These are phyloP conservation scores for Planococcus citri DNA, from an alignment of 1,140 invertebrate genomes.

Conservation along the genomic window DNA sequence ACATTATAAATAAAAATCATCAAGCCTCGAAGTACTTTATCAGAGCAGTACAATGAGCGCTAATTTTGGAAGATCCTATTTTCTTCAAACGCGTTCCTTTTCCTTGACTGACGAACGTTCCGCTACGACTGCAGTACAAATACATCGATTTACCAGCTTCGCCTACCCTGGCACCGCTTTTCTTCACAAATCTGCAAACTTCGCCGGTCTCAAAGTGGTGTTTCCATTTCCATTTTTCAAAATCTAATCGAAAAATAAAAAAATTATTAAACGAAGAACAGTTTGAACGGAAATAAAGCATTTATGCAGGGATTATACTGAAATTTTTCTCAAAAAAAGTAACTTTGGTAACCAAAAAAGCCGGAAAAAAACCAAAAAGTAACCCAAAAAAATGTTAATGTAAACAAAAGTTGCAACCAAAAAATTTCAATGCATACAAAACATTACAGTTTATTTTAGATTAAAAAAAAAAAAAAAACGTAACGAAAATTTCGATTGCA, in stretches of 20 bases:
- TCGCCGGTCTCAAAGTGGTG: constrained; percentile 24
- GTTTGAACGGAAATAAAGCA: neutral
- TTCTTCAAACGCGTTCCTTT: constrained; percentile 15
- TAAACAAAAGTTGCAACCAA: too few species aligned
- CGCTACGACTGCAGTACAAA: constrained; percentile 24
- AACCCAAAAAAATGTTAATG: too few species aligned
- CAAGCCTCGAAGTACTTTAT: constrained; percentile 23
- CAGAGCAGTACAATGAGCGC: constrained; percentile 23
- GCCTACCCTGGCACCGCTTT: constrained; percentile 21
- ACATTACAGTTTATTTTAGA: too few species aligned
- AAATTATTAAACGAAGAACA: neutral
- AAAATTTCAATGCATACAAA: too few species aligned
- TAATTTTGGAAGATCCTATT: constrained; percentile 20
- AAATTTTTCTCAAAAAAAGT: too few species aligned
- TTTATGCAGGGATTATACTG: too few species aligned
- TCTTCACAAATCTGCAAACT: constrained; percentile 25
- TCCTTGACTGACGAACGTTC: constrained; percentile 21
- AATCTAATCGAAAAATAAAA: constrained; percentile 20
- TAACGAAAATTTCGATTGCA: too few species aligned
- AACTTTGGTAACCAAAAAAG: too few species aligned
- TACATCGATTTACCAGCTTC: constrained; percentile 23
- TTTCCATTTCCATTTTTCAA: constrained; percentile 25
- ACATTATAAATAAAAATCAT: too few species aligned
- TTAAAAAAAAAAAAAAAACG: too few species aligned
- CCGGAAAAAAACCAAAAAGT: too few species aligned